Percentiles rank a stretch among this genome's conserved stretches.
These are phyloP conservation scores for Chironomus tepperi DNA, from an alignment of 1,140 invertebrate species.

Conservation along the genomic window DNA sequence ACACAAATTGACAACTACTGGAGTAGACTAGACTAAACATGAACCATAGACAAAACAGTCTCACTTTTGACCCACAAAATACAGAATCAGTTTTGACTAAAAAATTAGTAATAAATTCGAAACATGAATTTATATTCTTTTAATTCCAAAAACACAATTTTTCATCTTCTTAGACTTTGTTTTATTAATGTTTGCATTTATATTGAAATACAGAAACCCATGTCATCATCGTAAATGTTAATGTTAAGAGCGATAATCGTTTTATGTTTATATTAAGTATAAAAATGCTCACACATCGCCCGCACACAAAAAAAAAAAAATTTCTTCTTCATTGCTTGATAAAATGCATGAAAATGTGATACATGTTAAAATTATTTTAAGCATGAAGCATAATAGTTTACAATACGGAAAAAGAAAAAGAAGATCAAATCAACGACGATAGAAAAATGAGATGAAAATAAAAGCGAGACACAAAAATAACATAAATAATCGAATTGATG, in stretches of 20 bases:
- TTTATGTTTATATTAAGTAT: neutral
- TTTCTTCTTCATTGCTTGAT: no score
- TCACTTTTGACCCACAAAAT: no score
- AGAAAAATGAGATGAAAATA: neutral
- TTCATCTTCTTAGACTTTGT: neutral
- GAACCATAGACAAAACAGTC: no score
- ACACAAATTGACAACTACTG: no score
- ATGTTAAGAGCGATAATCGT: conserved; percentile 2
- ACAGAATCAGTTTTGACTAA: no score
- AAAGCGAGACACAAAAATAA: neutral
- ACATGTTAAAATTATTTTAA: neutral
- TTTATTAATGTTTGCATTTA: no score
- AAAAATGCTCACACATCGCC: neutral
- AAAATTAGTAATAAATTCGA: neutral
- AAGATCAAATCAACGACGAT: neutral
- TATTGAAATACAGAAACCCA: neutral
- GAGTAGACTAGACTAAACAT: no score
- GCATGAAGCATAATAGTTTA: no score
- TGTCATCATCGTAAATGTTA: conserved; percentile 3
- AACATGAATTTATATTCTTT: neutral
- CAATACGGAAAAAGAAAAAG: neutral
- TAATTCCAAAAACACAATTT: neutral
- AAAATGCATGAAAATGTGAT: neutral
- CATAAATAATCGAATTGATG: neutral
- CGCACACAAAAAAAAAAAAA: neutral